Base-by-base conservation (phyloP, 2,888 invertebrate species). In the Meteorus colon region DNA sequence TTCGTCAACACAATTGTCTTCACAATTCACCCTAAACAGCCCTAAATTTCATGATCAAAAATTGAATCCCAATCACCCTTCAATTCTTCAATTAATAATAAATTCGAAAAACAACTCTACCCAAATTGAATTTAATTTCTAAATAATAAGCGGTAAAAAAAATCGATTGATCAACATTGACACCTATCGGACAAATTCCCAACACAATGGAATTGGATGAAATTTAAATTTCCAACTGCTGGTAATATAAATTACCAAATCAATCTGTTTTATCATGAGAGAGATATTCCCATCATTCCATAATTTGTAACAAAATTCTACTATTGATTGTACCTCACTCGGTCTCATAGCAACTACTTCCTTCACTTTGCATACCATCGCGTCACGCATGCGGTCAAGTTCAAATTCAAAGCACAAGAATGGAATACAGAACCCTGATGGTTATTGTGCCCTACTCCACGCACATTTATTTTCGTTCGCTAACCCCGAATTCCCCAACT, bases 341-440 rank as follows among this genome's bases (percentile, higher is more conserved):
- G 19, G n/a, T 10, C 55, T 55, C 19, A 55, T 8, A 55, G 19
- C 19, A 55, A 8, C 5, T 8, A n/a, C 19, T 8, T 10, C n/a
- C n/a, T 10, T n/a, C n/a, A n/a, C 5, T n/a, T 4, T 19, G 2
- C 55, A 19, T 55, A 55, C 55, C 55, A 55, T 55, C 55, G 6
- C 55, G 19, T 55, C 55, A 63, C 63, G 55, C 31, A 62, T 14
- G 34, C 62, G 31, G 60, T 62, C 62, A 29, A 62, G 34, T 62
- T 62, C 34, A 62, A 34, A 34, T n/a, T 34, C 31, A 62, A 12
- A 19, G 62, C 16, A 62, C 62, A 31, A 16, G 31, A 34, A 14
- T 62, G 62, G 31, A 62, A 62, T 62, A 62, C 19, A 55, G 19
- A 41, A 24, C 55, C 55, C 19, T 55, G 55, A 55, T 55, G 19